phyloP scores from a whole-genome alignment of 2,113 vertebrate genomes.

The Probosciger aterrimus region DNA sequence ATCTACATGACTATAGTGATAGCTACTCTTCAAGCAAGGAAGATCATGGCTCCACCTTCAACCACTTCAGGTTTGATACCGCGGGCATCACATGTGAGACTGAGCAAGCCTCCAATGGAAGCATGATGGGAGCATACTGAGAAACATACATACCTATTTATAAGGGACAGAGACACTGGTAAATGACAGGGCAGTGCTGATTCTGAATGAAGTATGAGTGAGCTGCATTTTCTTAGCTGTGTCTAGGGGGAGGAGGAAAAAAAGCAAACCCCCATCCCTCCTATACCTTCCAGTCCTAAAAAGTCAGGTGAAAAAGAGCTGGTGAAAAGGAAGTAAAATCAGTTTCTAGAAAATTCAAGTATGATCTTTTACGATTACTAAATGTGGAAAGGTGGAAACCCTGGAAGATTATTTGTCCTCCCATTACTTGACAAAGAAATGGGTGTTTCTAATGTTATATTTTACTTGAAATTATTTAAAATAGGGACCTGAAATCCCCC shows the following conservation, averaged over 20 bases:
- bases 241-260: neutral
- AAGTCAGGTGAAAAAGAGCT: neutral
- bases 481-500: neutral
- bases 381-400: neutral
- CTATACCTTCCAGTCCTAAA: neutral
- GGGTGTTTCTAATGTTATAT: neutral
- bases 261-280: neutral
- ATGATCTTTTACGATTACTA: neutral
- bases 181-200: neutral
- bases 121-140: neutral
- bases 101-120: neutral
- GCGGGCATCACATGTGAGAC: accelerated
- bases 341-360: neutral
- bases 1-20: neutral
- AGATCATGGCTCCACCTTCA: neutral
- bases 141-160: neutral
- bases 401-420: neutral
- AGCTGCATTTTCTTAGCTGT: neutral
- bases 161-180: neutral
- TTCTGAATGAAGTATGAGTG: neutral
- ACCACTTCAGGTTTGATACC: neutral
- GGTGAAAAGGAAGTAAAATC: neutral
- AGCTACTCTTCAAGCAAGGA: neutral
- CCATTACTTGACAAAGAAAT: neutral
- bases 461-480: neutral